Evolutionary conservation across 1,140 invertebrate genomes (phyloP).

Genomic region (Oryctes rhinoceros): DNA sequence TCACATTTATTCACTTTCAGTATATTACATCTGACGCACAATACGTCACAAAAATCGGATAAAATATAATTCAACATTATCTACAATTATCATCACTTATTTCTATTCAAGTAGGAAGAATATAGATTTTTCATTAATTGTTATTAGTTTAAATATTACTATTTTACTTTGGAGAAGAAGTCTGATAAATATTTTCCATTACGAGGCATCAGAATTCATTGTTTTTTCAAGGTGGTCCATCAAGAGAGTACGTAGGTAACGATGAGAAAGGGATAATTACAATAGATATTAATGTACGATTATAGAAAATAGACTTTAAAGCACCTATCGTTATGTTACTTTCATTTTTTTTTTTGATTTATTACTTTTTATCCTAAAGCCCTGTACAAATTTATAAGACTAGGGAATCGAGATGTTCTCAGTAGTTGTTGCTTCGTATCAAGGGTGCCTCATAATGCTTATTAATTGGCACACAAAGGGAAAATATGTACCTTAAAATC

Average conservation of each 20-base stretch:
- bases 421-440: neutral
- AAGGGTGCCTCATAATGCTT: neutral
- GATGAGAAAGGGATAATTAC: neutral
- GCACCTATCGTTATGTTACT: neutral
- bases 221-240: conserved; percentile 26
- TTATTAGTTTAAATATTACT: conserved; percentile 15
- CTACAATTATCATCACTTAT: conserved; percentile 36
- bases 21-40: conserved; percentile 23
- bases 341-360: neutral
- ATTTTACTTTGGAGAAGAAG: conserved; percentile 6
- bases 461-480: neutral
- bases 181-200: conserved; percentile 12
- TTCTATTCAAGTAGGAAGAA: conserved; percentile 34
- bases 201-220: conserved; percentile 1
- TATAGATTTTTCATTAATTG: conserved; percentile 28
- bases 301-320: conserved; percentile 36
- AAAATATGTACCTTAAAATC: conserved; percentile 28
- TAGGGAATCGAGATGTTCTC: neutral
- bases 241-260: conserved; percentile 14
- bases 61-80: conserved; percentile 38
- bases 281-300: conserved; percentile 1
- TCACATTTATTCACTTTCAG: conserved; percentile 33
- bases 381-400: conserved; percentile 1
- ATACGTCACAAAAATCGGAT: conserved; percentile 22
- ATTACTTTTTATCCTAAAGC: conserved; percentile 8